Base-by-base conservation (phyloP, 2,888 invertebrate species). In the Acanthacorydalis orientalis region DNA sequence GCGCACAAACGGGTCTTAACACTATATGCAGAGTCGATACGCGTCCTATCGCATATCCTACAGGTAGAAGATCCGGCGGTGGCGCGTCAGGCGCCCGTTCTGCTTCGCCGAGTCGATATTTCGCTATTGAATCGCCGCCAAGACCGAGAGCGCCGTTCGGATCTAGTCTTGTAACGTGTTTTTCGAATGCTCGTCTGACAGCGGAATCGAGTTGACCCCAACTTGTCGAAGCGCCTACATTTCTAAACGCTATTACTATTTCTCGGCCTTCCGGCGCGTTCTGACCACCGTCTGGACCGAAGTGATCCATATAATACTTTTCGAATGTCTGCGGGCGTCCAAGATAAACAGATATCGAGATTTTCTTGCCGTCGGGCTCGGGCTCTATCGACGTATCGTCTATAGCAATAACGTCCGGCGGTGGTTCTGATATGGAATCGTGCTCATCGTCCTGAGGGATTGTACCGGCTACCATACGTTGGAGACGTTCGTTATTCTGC, bases 131-230 rank as follows among this genome's bases (percentile, higher is more conserved):
- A 60, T 96, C 95, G 10, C 69, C 67, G 51, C 75, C 64, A 44
- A 82, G 62, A 2, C 91, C 92, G 49, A 95, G 70, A 64, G 87
- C 88, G 42, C 89, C 87, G 12, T 87, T 87, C 1, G 92, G 90
- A 69, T 97, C 97, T 56, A 97, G 82, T 57, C 91, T 77, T 41
- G 88, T 80, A 47, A 92, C 75, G 66, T 95, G 95, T 59, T 96
- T 95, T 65, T 93, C 93, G 64, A 96, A 93, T 46, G 90, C 84
- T 64, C 90, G 82, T 57, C 88, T 75, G 52, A 95, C 86, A 56
- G 87, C 83, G 57, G 86, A 85, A 68, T 96, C 95, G 58, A 96
- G 70, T 60, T 88, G 84, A 62, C 91, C 90, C 96, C 96, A 96
- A 49, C 87, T 88, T 0, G 91, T 92, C 64, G 91, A 90, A 50